Evolutionary conservation across 2,113 vertebrate genomes (phyloP).

Genomic region (Sinocyclocheilus grahami): DNA sequence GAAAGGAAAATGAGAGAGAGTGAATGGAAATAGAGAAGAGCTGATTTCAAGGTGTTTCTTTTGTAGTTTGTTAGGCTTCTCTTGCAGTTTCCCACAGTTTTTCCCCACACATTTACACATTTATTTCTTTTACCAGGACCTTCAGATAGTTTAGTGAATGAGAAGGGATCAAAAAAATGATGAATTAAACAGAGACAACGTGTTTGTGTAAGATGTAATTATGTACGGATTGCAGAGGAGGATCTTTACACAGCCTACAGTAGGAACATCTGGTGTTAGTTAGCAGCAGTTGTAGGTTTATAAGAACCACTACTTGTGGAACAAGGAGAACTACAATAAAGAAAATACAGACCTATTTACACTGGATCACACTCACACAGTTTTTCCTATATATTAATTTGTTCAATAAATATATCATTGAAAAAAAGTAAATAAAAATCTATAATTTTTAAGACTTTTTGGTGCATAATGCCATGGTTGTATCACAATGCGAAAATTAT

Average conservation of each 20-base stretch:
- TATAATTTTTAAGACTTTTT: too few relatives aligned
- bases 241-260: conserved; percentile 74
- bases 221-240: conserved; percentile 66
- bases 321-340: conserved; percentile 49
- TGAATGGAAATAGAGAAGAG: conserved; percentile 61
- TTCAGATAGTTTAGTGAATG: conserved; percentile 49
- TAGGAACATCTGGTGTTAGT: conserved; percentile 79
- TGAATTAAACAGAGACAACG: conserved; percentile 66
- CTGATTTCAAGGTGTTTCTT: conserved; percentile 58
- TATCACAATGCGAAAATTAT: too few relatives aligned
- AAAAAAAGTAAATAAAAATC: too few relatives aligned
- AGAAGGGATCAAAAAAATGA: conserved; percentile 52
- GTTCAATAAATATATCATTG: too few relatives aligned
- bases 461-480: too few relatives aligned
- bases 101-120: not conserved
- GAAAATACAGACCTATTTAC: not conserved
- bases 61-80: conserved; percentile 45
- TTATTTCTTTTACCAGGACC: conserved; percentile 39
- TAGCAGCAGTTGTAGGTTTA: conserved; percentile 76
- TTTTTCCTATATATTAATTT: too few relatives aligned
- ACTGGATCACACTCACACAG: too few relatives aligned
- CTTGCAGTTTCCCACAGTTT: conserved; percentile 21
- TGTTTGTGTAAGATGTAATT: conserved; percentile 73
- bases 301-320: conserved; percentile 69
- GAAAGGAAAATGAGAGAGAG: conserved; percentile 68